Percentiles rank a stretch among this genome's conserved stretches.
These are phyloP conservation scores for Nyctibius bracteatus DNA, from an alignment of 2,113 vertebrate genomes.

Conservation along the genomic window DNA sequence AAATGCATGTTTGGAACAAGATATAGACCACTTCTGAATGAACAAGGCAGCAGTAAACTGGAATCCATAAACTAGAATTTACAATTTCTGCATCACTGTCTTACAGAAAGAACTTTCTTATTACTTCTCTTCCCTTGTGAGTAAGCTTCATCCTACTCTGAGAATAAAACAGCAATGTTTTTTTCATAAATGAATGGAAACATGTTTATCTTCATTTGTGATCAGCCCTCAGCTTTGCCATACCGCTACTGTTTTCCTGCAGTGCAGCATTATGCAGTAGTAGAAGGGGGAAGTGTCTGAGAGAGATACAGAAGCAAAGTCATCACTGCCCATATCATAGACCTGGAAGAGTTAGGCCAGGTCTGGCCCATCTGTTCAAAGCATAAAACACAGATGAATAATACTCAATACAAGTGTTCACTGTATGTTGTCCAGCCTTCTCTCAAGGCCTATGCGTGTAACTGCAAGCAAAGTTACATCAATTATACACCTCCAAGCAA, in stretches of 20 bases:
- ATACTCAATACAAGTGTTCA: neutral
- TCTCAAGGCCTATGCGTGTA: conserved; percentile 42
- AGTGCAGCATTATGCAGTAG: neutral
- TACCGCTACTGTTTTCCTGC: neutral
- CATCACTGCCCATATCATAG: neutral
- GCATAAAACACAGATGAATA: neutral
- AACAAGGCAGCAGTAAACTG: neutral
- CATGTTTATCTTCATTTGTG: neutral
- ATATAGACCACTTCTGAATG: neutral
- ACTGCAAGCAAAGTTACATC: conserved; percentile 13
- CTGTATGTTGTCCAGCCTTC: conserved; percentile 51
- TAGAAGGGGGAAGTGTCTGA: neutral
- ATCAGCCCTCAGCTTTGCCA: neutral
- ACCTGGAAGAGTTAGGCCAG: neutral
- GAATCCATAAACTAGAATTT: neutral
- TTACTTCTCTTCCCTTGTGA: neutral
- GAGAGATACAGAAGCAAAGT: neutral
- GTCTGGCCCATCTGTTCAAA: neutral
- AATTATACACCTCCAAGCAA: neutral
- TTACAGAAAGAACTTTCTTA: neutral
- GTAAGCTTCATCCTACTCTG: neutral
- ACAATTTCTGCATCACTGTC: neutral
- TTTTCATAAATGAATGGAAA: neutral
- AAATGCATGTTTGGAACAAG: neutral
- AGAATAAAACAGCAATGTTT: neutral